A percentile compares a stretch with the other conserved stretches of the same genome.
Evolutionary conservation across 2,888 invertebrate species (phyloP).

Genomic region (Polydrusus cervinus): DNA sequence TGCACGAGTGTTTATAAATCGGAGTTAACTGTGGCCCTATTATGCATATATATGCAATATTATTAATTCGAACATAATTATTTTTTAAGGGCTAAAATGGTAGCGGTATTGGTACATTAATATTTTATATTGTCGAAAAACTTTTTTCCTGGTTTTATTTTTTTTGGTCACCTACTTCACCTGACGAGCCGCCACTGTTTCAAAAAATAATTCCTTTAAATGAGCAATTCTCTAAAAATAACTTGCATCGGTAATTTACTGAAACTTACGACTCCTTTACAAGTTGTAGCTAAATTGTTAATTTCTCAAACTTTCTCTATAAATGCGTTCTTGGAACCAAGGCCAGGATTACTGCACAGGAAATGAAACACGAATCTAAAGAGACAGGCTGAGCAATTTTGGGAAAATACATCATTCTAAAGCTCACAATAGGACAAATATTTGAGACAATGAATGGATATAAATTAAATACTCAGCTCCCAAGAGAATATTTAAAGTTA

Average conservation of each 20-base stretch:
- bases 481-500: neutral
- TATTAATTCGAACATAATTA: too few species aligned
- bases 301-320: slow-evolving; percentile 12
- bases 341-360: neutral
- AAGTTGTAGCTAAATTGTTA: slow-evolving; percentile 5
- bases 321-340: slow-evolving; percentile 1
- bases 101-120: too few species aligned
- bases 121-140: too few species aligned
- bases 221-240: too few species aligned
- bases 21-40: too few species aligned
- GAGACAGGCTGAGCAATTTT: slow-evolving; percentile 12
- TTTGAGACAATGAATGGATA: neutral
- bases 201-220: too few species aligned
- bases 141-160: too few species aligned
- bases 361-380: slow-evolving; percentile 11
- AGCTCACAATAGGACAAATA: neutral
- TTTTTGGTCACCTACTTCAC: too few species aligned
- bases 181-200: too few species aligned
- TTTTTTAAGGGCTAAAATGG: too few species aligned
- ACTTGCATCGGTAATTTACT: neutral
- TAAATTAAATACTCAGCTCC: neutral
- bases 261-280: neutral
- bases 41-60: too few species aligned
- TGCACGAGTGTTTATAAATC: too few species aligned
- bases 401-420: slow-evolving; percentile 11